Base-by-base conservation (phyloP, 2,797 vertebrate genomes). In the Taenioides sp. region DNA sequence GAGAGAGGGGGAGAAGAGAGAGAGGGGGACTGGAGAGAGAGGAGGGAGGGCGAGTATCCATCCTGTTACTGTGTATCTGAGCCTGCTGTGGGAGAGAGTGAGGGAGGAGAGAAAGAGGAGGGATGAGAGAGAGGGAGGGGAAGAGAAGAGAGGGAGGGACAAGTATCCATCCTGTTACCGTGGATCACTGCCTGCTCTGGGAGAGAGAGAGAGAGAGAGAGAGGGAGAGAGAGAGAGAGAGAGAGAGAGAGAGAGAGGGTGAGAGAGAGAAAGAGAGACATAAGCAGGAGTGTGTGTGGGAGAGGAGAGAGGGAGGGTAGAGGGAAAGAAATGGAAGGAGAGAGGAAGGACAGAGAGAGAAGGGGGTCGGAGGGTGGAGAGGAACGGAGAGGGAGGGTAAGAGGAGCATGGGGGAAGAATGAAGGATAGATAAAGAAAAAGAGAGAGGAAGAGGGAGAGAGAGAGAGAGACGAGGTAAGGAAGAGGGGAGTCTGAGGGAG, bases 151-250 rank as follows among this genome's bases (percentile, higher is more conserved):
- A 17, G 12, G 27, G 12, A 70, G 20, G 71, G 20, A 70, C 90
- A 86, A 90, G 86, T 88, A 87, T 87, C 89, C 89, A 86, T 92
- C 91, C 87, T 87, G 91, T 94, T 93, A 93, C 87, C 89, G 90
- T 89, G 9, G 2, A 37, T 37, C 34, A 37, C 34, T 10, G 34
- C 34, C 9, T 10, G 34, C 34, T 37, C 7, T 3, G 0, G 93
- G 92, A 91, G 92, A 73, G 73, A 75, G 79, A 3, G 5, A 31
- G 28, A 28, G 28, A 31, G 5, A 17, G 7, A 52, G 5, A n/a
- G 49, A 20, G 4, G n/a, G 20, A 0, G 60, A 28, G 6, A 54
- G 7, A 22, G 18, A 52, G 49, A 17, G 3, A 52, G 18, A 22
- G 9, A 22, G 20, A 52, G 49, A 18, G 7, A 4, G 50, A 54